Conservation (phyloP, 2,797 vertebrate species). For the Urosaurus nigricauda region DNA sequence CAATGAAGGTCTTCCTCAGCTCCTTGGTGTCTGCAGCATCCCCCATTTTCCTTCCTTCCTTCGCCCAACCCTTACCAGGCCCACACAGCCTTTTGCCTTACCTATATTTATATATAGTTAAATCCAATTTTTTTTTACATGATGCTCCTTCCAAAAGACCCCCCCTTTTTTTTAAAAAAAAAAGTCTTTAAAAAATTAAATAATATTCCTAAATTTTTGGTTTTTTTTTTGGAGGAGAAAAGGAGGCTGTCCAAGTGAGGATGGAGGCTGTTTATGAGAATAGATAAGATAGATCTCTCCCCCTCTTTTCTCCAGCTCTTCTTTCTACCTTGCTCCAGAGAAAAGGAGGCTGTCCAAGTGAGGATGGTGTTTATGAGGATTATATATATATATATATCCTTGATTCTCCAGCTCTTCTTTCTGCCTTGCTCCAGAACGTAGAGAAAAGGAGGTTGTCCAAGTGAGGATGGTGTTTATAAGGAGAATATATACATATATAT, state of each 20-base stretch:
- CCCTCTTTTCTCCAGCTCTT: constrained; percentile 58
- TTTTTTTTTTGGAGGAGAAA: background rate
- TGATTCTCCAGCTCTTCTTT: no score
- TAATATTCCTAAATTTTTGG: background rate
- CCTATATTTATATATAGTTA: background rate
- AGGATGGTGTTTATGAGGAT: no score
- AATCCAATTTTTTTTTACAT: constrained; percentile 68
- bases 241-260: constrained; percentile 42
- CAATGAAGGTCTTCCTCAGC: constrained; percentile 87
- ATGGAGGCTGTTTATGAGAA: constrained; percentile 44
- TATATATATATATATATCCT: no score
- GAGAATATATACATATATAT: no score
- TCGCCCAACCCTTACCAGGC: background rate
- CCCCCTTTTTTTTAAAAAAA: background rate
- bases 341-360: no score
- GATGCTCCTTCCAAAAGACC: constrained; percentile 40
- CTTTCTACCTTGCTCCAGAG: no score
- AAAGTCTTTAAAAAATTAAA: no score
- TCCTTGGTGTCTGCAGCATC: constrained; percentile 87
- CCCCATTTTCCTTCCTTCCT: constrained; percentile 84
- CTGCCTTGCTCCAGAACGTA: no score
- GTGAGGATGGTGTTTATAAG: constrained; percentile 24
- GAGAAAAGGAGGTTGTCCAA: constrained; percentile 13
- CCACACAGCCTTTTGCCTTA: constrained; percentile 35
- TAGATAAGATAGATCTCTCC: no score